Percentiles rank a stretch among this genome's conserved stretches.
These are phyloP conservation scores for Timema podura DNA, from an alignment of 2,888 invertebrate genomes.

Conservation along the genomic window DNA sequence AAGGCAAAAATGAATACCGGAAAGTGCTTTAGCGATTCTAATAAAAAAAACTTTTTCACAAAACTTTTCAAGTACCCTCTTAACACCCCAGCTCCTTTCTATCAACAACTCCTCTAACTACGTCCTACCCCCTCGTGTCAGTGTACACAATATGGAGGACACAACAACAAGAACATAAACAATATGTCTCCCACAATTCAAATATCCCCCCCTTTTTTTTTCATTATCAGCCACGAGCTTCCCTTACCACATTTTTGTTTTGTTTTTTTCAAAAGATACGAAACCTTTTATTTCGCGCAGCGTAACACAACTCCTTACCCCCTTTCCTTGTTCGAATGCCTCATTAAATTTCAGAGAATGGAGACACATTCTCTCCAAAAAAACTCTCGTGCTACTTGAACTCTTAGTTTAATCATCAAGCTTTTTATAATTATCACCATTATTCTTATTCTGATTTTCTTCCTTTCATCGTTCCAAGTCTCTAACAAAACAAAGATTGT, in stretches of 20 bases:
- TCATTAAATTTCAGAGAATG: conserved; percentile 31
- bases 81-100: no score
- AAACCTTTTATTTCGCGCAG: conserved; percentile 17
- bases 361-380: conserved; percentile 23
- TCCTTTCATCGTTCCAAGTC: no score
- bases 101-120: neutral
- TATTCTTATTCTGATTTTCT: no score
- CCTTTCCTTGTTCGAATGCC: conserved; percentile 24
- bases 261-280: conserved; percentile 20
- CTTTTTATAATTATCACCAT: no score
- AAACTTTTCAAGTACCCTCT: no score
- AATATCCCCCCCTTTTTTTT: no score
- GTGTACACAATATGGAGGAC: conserved; percentile 11
- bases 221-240: no score
- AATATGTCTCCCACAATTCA: no score
- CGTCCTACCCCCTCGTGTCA: neutral
- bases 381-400: conserved; percentile 26
- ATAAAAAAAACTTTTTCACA: no score
- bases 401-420: conserved; percentile 20
- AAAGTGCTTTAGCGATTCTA: no score
- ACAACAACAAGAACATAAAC: neutral
- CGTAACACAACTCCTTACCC: neutral
- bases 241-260: conserved; percentile 4
- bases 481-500: no score
- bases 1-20: no score